Evolutionary conservation across 2,113 vertebrate genomes (phyloP), one percentile per base, ranked within the genome.

Genomic region (Tetrax tetrax): DNA sequence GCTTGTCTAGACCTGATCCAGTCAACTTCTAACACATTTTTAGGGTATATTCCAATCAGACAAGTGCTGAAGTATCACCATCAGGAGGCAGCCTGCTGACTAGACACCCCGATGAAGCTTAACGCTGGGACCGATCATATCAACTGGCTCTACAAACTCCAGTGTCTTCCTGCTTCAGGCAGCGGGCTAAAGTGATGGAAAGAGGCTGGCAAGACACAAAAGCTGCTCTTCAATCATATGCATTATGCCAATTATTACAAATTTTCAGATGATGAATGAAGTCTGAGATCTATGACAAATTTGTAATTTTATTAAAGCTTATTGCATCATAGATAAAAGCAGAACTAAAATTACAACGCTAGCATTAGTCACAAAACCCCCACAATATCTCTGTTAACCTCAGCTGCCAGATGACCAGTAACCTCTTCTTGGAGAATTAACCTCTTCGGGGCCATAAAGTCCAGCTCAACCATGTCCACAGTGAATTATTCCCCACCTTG

Each of bases 11-110:
- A 89, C 22, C 48, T 50, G 47, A 92, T 23, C 57, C 45, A 75
- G 74, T 43, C 70, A 95, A 50, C 29, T 87, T 89, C 85, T 61
- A 89, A 87, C 78, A 79, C 7, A 35, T n/a, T 84, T 83, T 82
- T 45, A 68, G 7, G 1, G 12, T 64, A 64, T 38, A 51, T 43
- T 75, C 31, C 72, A 56, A 45, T 31, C 22, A 91, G 54, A 69
- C 4, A 47, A 75, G 66, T 33, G 12, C 79, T 72, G 53, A 78
- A 70, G 48, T 37, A 63, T 21, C 61, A 64, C 11, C 13, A 33
- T 7, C 11, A 48, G 16, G 68, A 91, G 59, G 51, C 83, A 93
- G 53, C 45, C 53, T 61, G 33, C 23, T 56, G 33, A 54, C 31
- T 13, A 31, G 23, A 41, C 12, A 69, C 10, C 35, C 14, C 38